Evolutionary conservation across 2,797 vertebrate genomes (phyloP).

Genomic region (Gila robusta): DNA sequence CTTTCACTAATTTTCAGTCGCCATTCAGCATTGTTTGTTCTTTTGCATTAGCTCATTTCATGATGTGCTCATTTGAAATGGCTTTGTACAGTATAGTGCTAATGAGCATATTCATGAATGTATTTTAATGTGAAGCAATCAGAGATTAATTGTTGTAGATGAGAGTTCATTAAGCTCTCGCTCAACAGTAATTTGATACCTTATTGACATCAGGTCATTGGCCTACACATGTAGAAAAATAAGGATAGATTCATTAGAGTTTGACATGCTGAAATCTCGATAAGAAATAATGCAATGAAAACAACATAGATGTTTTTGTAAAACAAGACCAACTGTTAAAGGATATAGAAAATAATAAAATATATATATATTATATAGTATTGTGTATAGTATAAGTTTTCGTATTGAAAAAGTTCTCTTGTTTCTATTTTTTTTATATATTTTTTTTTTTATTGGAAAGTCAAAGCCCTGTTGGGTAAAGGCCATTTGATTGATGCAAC

Average conservation of each 20-base stretch:
- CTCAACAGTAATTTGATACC: constrained; percentile 64
- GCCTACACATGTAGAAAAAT: constrained; percentile 62
- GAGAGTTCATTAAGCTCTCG: constrained; percentile 68
- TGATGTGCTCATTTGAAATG: constrained; percentile 45
- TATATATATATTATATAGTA: background rate
- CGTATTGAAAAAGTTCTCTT: background rate
- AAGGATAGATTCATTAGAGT: constrained; percentile 55
- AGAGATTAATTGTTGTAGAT: constrained; percentile 68
- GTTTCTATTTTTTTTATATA: background rate
- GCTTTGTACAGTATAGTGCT: constrained; percentile 52
- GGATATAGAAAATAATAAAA: background rate
- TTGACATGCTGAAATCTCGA: constrained; percentile 43
- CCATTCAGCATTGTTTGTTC: constrained; percentile 24
- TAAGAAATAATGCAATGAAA: constrained; percentile 30
- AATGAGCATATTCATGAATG: constrained; percentile 66
- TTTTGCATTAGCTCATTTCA: constrained; percentile 44
- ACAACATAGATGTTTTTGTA: background rate
- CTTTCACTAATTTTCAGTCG: background rate
- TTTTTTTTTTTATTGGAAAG: background rate
- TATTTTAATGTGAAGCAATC: constrained; percentile 65
- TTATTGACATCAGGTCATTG: constrained; percentile 65
- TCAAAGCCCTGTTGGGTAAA: background rate
- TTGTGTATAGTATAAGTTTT: background rate
- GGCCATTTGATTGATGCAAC: background rate
- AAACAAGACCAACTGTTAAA: background rate